Percentiles rank a stretch among this genome's conserved stretches.
Evolutionary conservation across 92 coral and sea anemone species (phyloP).

Genomic region (Parazoanthus swiftii): DNA sequence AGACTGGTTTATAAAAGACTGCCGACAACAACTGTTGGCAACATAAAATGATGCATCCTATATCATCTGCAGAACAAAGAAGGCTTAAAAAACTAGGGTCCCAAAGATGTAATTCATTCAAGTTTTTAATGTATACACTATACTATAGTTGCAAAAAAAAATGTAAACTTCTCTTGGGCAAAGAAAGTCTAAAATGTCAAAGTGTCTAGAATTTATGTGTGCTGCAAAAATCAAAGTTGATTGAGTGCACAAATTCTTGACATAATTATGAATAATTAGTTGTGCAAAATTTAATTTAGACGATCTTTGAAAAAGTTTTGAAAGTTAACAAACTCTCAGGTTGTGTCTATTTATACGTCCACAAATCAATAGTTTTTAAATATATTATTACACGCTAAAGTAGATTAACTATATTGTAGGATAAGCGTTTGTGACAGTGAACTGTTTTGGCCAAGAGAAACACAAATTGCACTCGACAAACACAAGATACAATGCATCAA

Average conservation of each 20-base stretch:
- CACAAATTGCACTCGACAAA: background rate
- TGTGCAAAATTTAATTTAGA: conserved; percentile 1
- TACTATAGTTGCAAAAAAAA: background rate
- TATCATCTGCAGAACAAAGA: background rate
- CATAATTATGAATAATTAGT: background rate
- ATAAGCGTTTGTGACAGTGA: background rate
- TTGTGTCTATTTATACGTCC: too few relatives aligned
- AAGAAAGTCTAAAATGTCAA: background rate
- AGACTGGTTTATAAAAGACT: background rate
- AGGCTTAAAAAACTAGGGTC: too few relatives aligned
- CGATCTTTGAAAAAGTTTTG: background rate
- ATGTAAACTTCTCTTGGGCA: background rate
- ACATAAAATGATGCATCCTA: background rate
- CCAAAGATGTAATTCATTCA: background rate
- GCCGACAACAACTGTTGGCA: too few relatives aligned
- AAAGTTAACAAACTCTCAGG: background rate
- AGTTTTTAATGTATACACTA: background rate
- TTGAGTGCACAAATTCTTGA: conserved; percentile 2
- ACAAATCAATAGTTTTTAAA: too few relatives aligned
- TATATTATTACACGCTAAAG: background rate
- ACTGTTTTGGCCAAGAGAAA: background rate
- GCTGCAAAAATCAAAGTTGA: background rate
- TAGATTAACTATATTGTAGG: background rate
- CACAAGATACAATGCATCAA: background rate
- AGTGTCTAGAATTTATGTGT: background rate